Base-by-base conservation (phyloP, 2,888 invertebrate genomes). In the Dicyrtomina minuta region DNA sequence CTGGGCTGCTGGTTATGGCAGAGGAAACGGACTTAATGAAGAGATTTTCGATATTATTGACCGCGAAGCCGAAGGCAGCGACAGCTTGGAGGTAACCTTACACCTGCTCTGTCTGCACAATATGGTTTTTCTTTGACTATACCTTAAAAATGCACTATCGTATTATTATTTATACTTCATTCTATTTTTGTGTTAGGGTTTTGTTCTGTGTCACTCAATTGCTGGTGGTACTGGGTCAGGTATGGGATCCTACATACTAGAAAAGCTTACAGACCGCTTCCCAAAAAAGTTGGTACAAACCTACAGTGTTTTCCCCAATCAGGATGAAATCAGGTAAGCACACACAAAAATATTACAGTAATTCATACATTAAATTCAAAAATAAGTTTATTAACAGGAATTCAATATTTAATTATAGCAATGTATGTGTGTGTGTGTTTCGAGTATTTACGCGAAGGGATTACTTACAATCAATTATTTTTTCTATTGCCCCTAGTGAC, bases 151-250 rank as follows among this genome's bases (percentile, higher is more conserved):
- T 33, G 13, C 8, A 6, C 1, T 12, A 43, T 43, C 6, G 22
- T 20, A 60, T 43, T 59, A 17, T 8, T 41, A 17, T 13, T 41
- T 39, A 39, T 39, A 43, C 6, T 43, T 41, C 8, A 12, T 41
- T 41, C 4, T 22, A 17, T 62, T 33, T 26, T 26, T 5, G 41
- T 59, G 39, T 43, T 20, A 91, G 89, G 98, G 98, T 1, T 99
- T 99, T 84, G 94, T 98, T 27, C 83, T 99, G 67, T 98, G 98
- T 79, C 99, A 99, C 84, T 98, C 97, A 5, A 98, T 99, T 82
- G 98, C 98, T 62, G 99, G 99, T 58, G 99, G 99, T 66, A 99
- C 99, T 5, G 99, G 99, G 0, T 98, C 97, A 0, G 99, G 99
- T 20, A 94, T 99, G 92, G 99, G 99, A 4, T 99, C 98, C 0